Evolutionary conservation across 2,113 vertebrate species (phyloP).

Genomic region (Synodontis membranacea): DNA sequence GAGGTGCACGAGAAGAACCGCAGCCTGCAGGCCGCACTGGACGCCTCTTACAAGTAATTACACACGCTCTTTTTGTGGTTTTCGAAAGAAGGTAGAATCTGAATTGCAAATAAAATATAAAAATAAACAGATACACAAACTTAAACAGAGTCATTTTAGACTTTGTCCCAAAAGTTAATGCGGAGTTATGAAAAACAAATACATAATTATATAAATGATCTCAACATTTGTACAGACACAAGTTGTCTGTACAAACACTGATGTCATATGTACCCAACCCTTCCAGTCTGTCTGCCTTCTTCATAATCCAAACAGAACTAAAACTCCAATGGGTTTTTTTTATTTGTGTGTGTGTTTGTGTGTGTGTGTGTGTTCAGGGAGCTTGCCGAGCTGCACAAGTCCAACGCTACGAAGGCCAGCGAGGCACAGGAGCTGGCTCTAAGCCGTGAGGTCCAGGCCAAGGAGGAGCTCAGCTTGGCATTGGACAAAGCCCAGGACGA

Average conservation of each 20-base stretch:
- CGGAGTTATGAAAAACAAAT: not conserved
- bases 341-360: not conserved
- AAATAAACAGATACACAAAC: not conserved
- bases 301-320: not conserved
- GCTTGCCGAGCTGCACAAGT: conserved; percentile 92
- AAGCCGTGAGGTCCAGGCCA: conserved; percentile 85
- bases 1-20: conserved; percentile 89
- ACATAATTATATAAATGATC: not conserved
- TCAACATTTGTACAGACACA: not conserved
- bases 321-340: not conserved
- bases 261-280: conserved; percentile 3
- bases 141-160: not conserved
- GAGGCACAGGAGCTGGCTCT: conserved; percentile 88
- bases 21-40: conserved; percentile 88
- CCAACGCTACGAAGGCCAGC: conserved; percentile 87
- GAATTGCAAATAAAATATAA: not conserved
- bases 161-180: not conserved
- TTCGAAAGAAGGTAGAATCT: not conserved
- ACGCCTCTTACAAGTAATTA: conserved; percentile 87
- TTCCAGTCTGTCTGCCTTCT: not conserved
- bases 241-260: not conserved
- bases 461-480: conserved; percentile 83
- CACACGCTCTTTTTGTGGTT: not conserved
- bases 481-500: conserved; percentile 89
- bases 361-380: conserved; percentile 74